A percentile compares a stretch with the other conserved stretches of the same genome.
phyloP scores from a whole-genome alignment of 2,113 vertebrate species.

The Lagopus muta region DNA sequence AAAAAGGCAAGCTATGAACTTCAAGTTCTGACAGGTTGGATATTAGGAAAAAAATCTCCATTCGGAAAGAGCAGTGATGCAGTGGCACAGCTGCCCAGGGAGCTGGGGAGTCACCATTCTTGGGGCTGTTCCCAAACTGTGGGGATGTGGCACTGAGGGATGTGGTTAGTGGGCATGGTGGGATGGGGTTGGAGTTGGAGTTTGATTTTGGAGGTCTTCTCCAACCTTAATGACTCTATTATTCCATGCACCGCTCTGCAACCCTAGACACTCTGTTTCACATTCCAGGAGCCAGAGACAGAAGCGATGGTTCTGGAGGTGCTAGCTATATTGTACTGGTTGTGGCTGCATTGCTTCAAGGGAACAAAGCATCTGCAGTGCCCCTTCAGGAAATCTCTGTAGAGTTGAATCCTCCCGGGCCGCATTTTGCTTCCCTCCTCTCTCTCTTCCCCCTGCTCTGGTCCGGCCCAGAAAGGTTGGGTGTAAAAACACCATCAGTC shows the following conservation, averaged over 20 bases:
- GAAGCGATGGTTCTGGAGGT: neutral
- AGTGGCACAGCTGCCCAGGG: no score
- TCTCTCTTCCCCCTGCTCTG: neutral
- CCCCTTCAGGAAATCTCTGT: neutral
- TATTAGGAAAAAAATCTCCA: no score
- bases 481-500: neutral
- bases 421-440: neutral
- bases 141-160: no score
- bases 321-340: neutral
- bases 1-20: neutral
- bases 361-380: neutral
- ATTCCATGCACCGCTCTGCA: neutral
- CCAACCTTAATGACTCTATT: no score
- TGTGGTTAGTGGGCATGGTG: no score
- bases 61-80: no score
- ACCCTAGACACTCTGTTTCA: rapidly evolving
- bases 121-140: no score
- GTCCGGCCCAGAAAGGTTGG: neutral
- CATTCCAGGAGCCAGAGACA: neutral
- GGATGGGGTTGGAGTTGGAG: no score
- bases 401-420: neutral
- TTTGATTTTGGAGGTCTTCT: no score
- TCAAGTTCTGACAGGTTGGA: no score
- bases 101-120: no score
- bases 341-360: neutral